Evolutionary conservation across 2,888 invertebrate species (phyloP).

Genomic region (Steinernema hermaphroditum): DNA sequence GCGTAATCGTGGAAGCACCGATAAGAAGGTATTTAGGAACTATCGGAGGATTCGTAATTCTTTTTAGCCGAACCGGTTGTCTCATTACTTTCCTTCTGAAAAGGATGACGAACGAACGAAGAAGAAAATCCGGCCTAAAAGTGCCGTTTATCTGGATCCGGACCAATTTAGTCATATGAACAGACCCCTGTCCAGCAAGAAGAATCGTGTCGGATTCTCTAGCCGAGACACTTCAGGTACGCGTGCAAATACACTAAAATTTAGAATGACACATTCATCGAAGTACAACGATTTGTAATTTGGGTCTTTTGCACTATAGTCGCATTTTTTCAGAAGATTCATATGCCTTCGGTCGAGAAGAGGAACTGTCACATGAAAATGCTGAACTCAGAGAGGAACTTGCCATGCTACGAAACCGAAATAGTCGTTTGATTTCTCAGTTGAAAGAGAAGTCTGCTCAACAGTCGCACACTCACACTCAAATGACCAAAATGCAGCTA

Average conservation of each 20-base stretch:
- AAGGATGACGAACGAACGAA: slow-evolving; percentile 24
- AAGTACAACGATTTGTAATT: too few species aligned
- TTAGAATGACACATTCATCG: too few species aligned
- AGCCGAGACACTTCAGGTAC: slow-evolving; percentile 39
- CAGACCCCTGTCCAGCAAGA: slow-evolving; percentile 30
- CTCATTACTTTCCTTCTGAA: neutral
- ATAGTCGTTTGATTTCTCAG: slow-evolving; percentile 59
- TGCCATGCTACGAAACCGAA: slow-evolving; percentile 38
- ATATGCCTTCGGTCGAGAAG: neutral
- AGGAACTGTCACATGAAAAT: neutral
- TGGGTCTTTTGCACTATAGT: too few species aligned
- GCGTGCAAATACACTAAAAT: neutral
- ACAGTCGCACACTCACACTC: slow-evolving; percentile 53
- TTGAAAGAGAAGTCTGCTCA: slow-evolving; percentile 60
- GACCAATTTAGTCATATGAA: slow-evolving; percentile 35
- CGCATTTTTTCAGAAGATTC: slow-evolving; percentile 3
- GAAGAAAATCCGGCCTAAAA: slow-evolving; percentile 43
- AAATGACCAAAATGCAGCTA: slow-evolving; percentile 50
- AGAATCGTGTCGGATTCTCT: slow-evolving; percentile 24
- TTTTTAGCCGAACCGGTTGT: neutral
- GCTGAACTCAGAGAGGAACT: slow-evolving; percentile 11
- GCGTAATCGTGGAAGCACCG: neutral
- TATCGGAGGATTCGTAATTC: neutral
- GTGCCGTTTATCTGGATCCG: slow-evolving; percentile 46
- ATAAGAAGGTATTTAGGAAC: neutral